Evolutionary conservation across 2,797 vertebrate genomes (phyloP), one percentile per base, ranked within the genome.

Genomic region (Phoeniculus purpureus): DNA sequence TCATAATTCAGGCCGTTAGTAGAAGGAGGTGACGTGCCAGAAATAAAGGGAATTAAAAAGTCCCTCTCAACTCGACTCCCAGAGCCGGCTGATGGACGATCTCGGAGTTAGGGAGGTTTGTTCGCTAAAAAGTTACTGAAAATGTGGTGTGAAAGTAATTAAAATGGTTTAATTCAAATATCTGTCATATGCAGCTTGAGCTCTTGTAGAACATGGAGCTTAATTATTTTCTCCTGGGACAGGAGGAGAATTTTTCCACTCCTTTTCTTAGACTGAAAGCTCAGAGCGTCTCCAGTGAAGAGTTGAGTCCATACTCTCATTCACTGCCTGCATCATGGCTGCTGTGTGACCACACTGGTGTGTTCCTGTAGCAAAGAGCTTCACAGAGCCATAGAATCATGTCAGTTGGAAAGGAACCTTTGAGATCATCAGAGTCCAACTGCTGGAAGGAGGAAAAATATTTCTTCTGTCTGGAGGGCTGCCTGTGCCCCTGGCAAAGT

Each of bases 401-500:
- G 13, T 43, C 43, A 43, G 43, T 43, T 43, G 43, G 43, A 43
- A 43, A 43, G 43, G 43, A 43, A 43, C 43, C 43, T 43, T 43
- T 43, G 16, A 43, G 14, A 43, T 43, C 43, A 43, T 43, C 43
- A 14, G 16, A 43, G 43, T 43, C 43, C 43, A 43, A 11, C 43
- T 16, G 16, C 43, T 43, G 43, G 43, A 43, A 43, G 43, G 52
- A 70, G 54, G 26, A 3, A 2, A 87, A 90, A 65, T 55, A 56
- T 70, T 95, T 94, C 91, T 97, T 91, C 80, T 90, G 79, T 92
- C 94, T 97, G 97, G 96, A 97, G 91, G 76, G 78, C 79, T 97
- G 96, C 96, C 97, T 64, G 2, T 91, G 92, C 81, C 97, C 88
- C 89, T 96, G 95, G 96, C 95, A 94, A 89, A 96, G 95, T 92